phyloP scores from a whole-genome alignment of 1,140 invertebrate species.

The Neocloeon triangulifer region DNA sequence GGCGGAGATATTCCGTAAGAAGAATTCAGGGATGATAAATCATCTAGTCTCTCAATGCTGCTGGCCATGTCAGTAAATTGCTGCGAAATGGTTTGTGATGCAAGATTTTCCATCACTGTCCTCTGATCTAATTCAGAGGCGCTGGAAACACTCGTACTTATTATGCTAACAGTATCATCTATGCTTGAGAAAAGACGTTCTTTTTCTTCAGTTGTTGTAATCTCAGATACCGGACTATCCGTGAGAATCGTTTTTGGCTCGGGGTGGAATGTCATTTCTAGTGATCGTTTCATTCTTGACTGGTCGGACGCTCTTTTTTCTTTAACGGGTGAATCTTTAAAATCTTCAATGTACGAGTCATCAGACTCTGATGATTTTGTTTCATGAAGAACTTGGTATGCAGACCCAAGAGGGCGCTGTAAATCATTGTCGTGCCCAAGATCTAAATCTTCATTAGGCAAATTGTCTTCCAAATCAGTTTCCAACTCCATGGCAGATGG shows the following conservation, averaged over 20 bases:
- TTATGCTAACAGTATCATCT: conserved; percentile 25
- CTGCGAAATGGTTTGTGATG: too few relatives aligned
- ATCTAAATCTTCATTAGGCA: conserved; percentile 16
- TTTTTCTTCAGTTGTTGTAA: background rate
- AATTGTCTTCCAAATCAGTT: conserved; percentile 14
- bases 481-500: conserved; percentile 37
- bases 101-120: conserved; percentile 32
- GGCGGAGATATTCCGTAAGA: too few relatives aligned
- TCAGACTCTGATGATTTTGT: conserved; percentile 23
- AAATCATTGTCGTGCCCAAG: conserved; percentile 13
- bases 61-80: too few relatives aligned
- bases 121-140: conserved; percentile 23
- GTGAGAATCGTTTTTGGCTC: conserved; percentile 23
- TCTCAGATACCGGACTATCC: conserved; percentile 11
- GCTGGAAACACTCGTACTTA: conserved; percentile 28
- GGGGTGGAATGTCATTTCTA: conserved; percentile 73
- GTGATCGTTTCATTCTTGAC: conserved; percentile 52
- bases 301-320: conserved; percentile 8
- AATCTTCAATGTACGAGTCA: conserved; percentile 20
- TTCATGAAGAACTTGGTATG: conserved; percentile 7
- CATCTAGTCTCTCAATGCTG: too few relatives aligned
- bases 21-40: too few relatives aligned
- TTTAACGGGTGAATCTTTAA: too few relatives aligned
- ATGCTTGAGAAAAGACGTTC: conserved; percentile 26
- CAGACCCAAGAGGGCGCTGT: too few relatives aligned